Conservation (phyloP, 2,113 vertebrate genomes). For the Pampusana beccarii region DNA sequence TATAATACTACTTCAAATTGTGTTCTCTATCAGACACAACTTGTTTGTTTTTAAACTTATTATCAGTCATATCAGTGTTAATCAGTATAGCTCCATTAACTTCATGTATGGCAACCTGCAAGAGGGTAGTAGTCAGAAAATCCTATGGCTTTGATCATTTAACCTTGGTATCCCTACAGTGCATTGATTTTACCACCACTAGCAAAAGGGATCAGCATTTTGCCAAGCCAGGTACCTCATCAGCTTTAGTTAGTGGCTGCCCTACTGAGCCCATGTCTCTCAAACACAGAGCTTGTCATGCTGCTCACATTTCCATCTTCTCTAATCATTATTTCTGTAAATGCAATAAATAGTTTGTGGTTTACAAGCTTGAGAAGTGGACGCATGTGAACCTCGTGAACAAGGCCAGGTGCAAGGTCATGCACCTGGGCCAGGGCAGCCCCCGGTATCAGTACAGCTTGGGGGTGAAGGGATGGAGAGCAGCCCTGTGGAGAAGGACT, state of each 20-base stretch:
- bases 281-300: neutral
- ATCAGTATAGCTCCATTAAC: neutral
- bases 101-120: neutral
- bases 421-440: too few relatives aligned
- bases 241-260: neutral
- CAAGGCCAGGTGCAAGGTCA: too few relatives aligned
- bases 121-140: neutral
- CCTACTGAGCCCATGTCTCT: fast-evolving
- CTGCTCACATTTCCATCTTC: neutral
- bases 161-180: neutral
- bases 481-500: too few relatives aligned
- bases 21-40: neutral
- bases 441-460: too few relatives aligned
- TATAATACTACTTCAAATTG: neutral
- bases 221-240: neutral
- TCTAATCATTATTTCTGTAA: neutral
- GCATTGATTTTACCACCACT: neutral
- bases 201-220: neutral
- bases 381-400: neutral
- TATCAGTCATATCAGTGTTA: neutral
- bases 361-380: neutral
- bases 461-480: too few relatives aligned
- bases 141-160: neutral
- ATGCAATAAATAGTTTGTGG: neutral
- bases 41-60: neutral